Conservation (phyloP, 2,113 vertebrate genomes). For the Myrmecobius fasciatus region DNA sequence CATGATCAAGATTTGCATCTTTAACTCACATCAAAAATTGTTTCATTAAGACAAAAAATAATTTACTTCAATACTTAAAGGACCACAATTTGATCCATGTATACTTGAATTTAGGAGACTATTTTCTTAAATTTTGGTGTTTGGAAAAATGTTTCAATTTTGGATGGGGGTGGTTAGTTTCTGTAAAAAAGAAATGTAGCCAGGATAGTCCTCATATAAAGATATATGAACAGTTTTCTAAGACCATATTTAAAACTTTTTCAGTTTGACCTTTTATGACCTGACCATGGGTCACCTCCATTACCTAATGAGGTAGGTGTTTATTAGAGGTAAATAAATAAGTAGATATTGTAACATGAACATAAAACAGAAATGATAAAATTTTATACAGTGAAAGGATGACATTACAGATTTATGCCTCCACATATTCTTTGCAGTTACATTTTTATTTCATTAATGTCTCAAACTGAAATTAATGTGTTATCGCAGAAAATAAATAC, state of each 20-base stretch:
- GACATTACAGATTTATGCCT: neutral
- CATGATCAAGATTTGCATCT: neutral
- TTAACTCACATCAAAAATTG: neutral
- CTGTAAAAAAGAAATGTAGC: neutral
- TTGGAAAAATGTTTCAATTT: neutral
- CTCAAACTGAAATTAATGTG: neutral
- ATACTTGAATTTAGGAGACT: neutral
- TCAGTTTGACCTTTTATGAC: neutral
- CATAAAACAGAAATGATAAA: neutral
- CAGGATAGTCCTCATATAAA: neutral
- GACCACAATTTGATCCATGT: neutral
- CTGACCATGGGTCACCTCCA: neutral
- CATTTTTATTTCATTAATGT: conserved; percentile 54
- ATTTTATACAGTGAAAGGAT: conserved; percentile 1
- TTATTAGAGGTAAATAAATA: neutral
- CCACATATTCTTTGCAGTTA: neutral
- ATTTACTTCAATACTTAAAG: neutral
- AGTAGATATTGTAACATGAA: conserved; percentile 35
- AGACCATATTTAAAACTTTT: neutral
- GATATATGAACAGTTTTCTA: neutral
- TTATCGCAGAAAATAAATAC: neutral
- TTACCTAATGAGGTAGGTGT: neutral
- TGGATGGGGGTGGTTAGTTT: neutral
- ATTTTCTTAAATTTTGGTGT: neutral
- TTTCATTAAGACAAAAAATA: neutral